These are phyloP conservation scores for Panthera tigris DNA, from an alignment of 2,113 vertebrate genomes.

Conservation along the genomic window DNA sequence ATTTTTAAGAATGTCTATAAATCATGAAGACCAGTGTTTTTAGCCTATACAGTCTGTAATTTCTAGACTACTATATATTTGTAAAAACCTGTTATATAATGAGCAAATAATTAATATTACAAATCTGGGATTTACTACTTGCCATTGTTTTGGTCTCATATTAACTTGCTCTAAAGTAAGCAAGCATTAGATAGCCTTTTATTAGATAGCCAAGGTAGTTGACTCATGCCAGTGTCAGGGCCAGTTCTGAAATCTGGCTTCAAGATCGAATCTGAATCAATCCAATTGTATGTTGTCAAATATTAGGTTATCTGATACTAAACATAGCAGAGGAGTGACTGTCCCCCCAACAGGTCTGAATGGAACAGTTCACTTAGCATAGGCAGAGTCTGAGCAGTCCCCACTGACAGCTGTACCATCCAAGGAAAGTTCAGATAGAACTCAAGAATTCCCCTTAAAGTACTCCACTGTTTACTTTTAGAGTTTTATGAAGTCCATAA, in stretches of 20 bases:
- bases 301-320: neutral
- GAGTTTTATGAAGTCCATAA: neutral
- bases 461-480: neutral
- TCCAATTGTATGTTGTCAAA: neutral
- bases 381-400: accelerated
- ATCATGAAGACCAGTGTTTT: neutral
- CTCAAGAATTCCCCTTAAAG: neutral
- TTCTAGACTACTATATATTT: neutral
- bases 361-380: neutral
- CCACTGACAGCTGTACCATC: accelerated
- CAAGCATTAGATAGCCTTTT: neutral
- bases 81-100: neutral
- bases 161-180: neutral
- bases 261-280: neutral
- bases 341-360: neutral
- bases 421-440: neutral
- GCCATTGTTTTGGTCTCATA: neutral
- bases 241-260: neutral
- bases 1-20: neutral
- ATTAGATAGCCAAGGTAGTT: neutral
- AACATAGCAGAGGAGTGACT: neutral
- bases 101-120: neutral
- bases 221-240: neutral
- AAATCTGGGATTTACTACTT: neutral
- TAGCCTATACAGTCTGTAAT: neutral